Base-by-base conservation (phyloP, 2,113 vertebrate genomes). In the Aplodontia rufa region DNA sequence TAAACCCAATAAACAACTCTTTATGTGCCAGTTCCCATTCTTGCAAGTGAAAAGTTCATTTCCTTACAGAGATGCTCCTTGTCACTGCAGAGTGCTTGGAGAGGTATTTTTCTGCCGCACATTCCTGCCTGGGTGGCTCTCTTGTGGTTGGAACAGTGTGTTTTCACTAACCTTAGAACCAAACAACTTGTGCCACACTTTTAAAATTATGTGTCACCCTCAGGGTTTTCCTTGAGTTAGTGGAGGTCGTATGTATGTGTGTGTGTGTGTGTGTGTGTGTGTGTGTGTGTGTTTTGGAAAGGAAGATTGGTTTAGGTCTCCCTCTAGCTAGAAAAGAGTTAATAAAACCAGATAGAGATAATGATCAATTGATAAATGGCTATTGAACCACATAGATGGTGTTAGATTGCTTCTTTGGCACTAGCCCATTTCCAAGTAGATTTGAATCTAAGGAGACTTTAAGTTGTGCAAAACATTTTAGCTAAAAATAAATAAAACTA, bases 351-450 rank as follows among this genome's bases (percentile, higher is more conserved):
- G 97, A 97, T 97, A 96, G 94, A 98, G 98, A 98, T 98, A 98
- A 98, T 76, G 95, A 98, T 99, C 98, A 98, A 98, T 98, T 98
- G 98, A 98, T 99, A 98, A 98, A 98, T 98, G 96, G 97, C 10
- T 75, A 98, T 98, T 98, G 98, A 98, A 97, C 97, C 98, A 96
- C 97, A 97, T 96, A 98, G 97, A 98, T 97, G 98, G 97, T 97
- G 95, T 98, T 98, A 98, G 98, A 98, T 98, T 98, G 97, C 97
- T 93, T 96, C 97, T 98, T 98, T 98, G 98, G 96, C 98, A 96
- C 97, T 94, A 98, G 91, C 97, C 95, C 82, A 98, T 97, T 98
- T 98, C 85, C 87, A 98, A 93, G 97, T 96, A 98, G 96, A 98
- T 98, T 98, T 98, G 97, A 89, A 94, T 95, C 79, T 96, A 84